Evolutionary conservation across 1,140 invertebrate genomes (phyloP).

Genomic region (Scaptomyza pallida): DNA sequence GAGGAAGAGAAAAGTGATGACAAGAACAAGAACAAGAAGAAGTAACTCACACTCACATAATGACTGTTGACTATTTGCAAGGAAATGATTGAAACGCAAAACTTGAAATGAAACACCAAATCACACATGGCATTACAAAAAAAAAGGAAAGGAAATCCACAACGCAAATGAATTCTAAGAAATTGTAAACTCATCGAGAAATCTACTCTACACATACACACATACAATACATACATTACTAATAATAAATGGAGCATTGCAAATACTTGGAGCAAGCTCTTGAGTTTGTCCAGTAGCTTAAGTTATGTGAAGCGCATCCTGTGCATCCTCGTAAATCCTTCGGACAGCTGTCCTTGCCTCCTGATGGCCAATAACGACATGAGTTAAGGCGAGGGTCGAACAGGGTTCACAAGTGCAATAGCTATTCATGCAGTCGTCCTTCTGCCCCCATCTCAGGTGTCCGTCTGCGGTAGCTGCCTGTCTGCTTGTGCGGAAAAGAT

Average conservation of each 20-base stretch:
- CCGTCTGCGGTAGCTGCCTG: not conserved
- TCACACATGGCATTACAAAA: not conserved
- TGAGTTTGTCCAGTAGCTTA: not conserved
- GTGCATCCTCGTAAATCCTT: not conserved
- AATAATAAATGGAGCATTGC: slow-evolving; percentile 45
- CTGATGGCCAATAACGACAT: slow-evolving; percentile 6
- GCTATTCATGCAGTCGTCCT: not conserved
- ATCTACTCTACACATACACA: not conserved
- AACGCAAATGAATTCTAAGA: slow-evolving; percentile 31
- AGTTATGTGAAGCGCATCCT: not conserved
- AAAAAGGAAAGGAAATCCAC: slow-evolving; percentile 23
- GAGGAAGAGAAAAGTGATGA: slow-evolving; percentile 41
- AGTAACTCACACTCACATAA: not conserved
- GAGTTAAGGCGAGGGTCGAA: not conserved
- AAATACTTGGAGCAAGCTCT: slow-evolving; percentile 4
- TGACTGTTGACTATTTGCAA: not conserved
- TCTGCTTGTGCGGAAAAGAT: not conserved
- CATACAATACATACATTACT: not conserved
- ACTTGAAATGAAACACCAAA: not conserved
- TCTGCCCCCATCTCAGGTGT: not conserved
- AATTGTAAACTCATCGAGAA: slow-evolving; percentile 8
- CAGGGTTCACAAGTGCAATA: not conserved
- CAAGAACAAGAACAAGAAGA: not conserved
- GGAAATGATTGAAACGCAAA: not conserved
- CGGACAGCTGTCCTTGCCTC: not conserved